Evolutionary conservation across 2,888 invertebrate genomes (phyloP).

Genomic region (Ptilodon capucinus): DNA sequence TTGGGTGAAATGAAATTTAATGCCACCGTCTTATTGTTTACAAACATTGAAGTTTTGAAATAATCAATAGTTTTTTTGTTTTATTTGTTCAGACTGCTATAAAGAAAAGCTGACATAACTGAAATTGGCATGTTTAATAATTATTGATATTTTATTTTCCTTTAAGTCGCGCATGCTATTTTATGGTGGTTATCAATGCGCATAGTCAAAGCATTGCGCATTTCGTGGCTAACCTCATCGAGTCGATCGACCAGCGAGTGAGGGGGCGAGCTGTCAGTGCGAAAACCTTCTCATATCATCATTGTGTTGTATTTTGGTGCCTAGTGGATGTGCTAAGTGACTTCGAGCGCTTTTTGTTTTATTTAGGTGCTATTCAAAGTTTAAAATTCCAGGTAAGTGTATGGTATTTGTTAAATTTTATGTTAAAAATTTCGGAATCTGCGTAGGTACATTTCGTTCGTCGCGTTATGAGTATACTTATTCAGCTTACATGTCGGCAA

Average conservation of each 20-base stretch:
- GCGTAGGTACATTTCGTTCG: neutral
- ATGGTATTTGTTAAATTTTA: slow-evolving; percentile 4
- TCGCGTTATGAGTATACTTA: neutral
- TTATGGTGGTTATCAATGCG: slow-evolving; percentile 68
- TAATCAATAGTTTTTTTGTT: too few species aligned
- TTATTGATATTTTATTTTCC: slow-evolving; percentile 1
- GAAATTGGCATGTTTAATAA: slow-evolving; percentile 1
- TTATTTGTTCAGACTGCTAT: too few species aligned
- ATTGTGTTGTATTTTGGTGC: slow-evolving; percentile 75
- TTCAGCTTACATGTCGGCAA: neutral
- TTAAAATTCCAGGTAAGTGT: slow-evolving; percentile 63
- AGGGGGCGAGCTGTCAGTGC: slow-evolving; percentile 55
- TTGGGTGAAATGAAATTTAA: too few species aligned
- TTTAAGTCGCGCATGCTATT: slow-evolving; percentile 70
- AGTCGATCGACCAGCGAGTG: slow-evolving; percentile 59
- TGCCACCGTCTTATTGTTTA: too few species aligned
- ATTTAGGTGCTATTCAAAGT: slow-evolving; percentile 56
- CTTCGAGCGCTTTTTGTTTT: slow-evolving; percentile 56
- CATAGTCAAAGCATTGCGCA: slow-evolving; percentile 82
- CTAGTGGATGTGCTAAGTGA: slow-evolving; percentile 72
- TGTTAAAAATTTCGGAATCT: neutral
- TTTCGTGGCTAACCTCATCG: slow-evolving; percentile 71
- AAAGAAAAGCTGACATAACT: neutral
- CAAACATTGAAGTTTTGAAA: too few species aligned
- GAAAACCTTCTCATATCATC: slow-evolving; percentile 59